Conservation (phyloP, 2,888 invertebrate species). For the Conus canariensis region DNA sequence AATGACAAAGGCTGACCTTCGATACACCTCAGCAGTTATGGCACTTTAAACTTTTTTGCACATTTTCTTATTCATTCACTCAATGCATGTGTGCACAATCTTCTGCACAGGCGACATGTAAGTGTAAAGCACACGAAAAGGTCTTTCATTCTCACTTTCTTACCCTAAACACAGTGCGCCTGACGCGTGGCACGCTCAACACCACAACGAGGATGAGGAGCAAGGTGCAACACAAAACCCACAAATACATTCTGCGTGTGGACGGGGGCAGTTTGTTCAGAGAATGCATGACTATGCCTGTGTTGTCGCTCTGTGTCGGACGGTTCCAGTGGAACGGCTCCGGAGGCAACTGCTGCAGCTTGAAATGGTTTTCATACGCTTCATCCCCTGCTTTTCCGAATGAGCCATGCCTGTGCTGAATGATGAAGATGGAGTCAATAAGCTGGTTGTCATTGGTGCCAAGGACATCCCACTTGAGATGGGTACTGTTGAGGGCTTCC, state of each 20-base stretch:
- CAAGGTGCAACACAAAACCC: conserved; percentile 7
- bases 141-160: neutral
- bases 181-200: conserved; percentile 10
- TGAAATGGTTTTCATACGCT: conserved; percentile 35
- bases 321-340: conserved; percentile 33
- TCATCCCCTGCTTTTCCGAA: conserved; percentile 56
- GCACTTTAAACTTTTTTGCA: too few species aligned
- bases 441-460: conserved; percentile 63
- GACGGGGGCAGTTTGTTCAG: neutral
- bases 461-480: conserved; percentile 67
- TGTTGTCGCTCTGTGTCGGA: neutral
- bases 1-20: too few species aligned
- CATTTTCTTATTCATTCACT: too few species aligned
- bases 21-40: too few species aligned
- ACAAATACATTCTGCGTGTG: conserved; percentile 29
- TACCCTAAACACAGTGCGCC: conserved; percentile 14
- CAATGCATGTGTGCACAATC: too few species aligned
- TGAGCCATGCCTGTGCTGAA: conserved; percentile 65
- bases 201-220: neutral
- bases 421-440: conserved; percentile 64
- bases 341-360: conserved; percentile 7
- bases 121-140: too few species aligned
- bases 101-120: too few species aligned
- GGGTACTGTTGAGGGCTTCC: conserved; percentile 63
- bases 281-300: neutral